A percentile compares a stretch with the other conserved stretches of the same genome.
Evolutionary conservation across 2,797 vertebrate genomes (phyloP).

Genomic region (Propithecus perrieri): DNA sequence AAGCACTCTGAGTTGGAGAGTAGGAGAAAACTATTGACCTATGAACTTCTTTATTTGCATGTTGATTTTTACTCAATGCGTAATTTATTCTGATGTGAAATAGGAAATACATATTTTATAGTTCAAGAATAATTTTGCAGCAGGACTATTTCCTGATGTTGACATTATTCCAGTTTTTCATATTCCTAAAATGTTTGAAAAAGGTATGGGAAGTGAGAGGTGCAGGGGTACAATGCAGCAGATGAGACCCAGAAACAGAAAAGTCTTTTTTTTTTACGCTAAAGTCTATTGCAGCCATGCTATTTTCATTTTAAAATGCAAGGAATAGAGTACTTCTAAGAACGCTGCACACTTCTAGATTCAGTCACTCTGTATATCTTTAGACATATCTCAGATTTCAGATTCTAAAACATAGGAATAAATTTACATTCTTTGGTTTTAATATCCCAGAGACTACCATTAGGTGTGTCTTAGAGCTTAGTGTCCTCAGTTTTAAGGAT

Average conservation of each 20-base stretch:
- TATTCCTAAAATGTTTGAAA: not conserved
- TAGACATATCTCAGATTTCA: not conserved
- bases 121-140: not conserved
- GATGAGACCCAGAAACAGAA: not conserved
- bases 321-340: not conserved
- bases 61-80: slow-evolving; percentile 80
- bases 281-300: not conserved
- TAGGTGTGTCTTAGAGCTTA: not conserved
- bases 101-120: not conserved
- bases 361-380: not conserved
- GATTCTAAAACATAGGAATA: not conserved
- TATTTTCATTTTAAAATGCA: not conserved
- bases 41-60: slow-evolving; percentile 81
- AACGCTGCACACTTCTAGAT: not conserved
- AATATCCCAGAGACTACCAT: not conserved
- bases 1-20: slow-evolving; percentile 76
- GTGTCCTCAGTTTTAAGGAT: slow-evolving; percentile 8
- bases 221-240: not conserved
- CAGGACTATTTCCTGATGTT: not conserved
- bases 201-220: not conserved
- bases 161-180: not conserved
- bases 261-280: not conserved
- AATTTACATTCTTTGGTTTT: not conserved
- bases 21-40: slow-evolving; percentile 82
- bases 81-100: slow-evolving; percentile 36